phyloP scores from a whole-genome alignment of 2,888 invertebrate species.

The Agonopterix subpropinquella region DNA sequence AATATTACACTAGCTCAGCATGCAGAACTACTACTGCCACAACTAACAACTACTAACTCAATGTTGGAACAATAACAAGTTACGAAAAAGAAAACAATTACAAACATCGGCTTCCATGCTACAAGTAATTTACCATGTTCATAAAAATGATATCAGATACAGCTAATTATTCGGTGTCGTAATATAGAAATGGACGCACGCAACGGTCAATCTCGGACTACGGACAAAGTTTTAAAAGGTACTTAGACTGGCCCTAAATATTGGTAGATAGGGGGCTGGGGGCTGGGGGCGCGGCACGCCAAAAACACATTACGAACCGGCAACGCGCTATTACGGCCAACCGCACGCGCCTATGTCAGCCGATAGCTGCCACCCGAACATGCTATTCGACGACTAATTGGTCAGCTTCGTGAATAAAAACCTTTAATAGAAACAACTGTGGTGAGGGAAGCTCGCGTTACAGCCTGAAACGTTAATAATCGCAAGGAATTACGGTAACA shows the following conservation, averaged over 20 bases:
- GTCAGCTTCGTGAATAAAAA: constrained; percentile 63
- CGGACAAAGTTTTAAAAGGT: constrained; percentile 54
- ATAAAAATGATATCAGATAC: constrained; percentile 59
- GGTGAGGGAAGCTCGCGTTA: constrained; percentile 44
- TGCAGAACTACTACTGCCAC: no score
- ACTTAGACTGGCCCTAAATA: constrained; percentile 58
- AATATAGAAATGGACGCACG: constrained; percentile 59
- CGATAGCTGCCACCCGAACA: constrained; percentile 63
- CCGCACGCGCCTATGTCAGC: constrained; percentile 57
- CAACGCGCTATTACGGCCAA: constrained; percentile 66
- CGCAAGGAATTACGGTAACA: constrained; percentile 22
- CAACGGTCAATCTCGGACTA: constrained; percentile 58
- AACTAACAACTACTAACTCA: no score
- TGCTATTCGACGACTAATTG: constrained; percentile 67
- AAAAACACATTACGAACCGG: constrained; percentile 65
- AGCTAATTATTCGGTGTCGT: constrained; percentile 60
- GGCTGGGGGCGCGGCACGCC: constrained; percentile 64
- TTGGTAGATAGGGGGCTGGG: constrained; percentile 56
- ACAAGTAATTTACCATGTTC: constrained; percentile 54
- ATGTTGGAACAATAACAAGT: no score
- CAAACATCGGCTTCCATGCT: constrained; percentile 47
- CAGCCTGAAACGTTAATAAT: constrained; percentile 44
- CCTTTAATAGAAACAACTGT: constrained; percentile 53
- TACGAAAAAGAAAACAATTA: constrained; percentile 15
- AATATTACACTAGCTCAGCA: no score